phyloP scores from a whole-genome alignment of 92 coral and sea anemone genomes.

The Porites cylindrica region DNA sequence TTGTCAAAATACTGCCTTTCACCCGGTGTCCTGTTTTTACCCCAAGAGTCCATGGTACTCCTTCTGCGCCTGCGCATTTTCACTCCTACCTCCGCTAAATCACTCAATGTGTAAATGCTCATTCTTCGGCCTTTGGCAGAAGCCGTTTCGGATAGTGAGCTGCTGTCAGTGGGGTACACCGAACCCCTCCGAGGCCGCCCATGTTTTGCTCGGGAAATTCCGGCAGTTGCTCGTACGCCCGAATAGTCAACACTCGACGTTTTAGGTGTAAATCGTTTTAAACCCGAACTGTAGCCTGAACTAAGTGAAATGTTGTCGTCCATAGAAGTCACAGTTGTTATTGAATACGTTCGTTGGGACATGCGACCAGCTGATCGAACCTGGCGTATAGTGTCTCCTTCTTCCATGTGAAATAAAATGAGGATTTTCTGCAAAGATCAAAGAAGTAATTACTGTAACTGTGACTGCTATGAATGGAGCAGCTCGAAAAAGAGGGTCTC shows the following conservation, averaged over 20 bases:
- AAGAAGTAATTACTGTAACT: neutral
- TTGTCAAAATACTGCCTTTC: conserved; percentile 81
- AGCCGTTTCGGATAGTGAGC: conserved; percentile 31
- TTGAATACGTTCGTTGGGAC: conserved; percentile 68
- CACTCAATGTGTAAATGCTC: conserved; percentile 78
- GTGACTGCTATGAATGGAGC: too few species aligned
- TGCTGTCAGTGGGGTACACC: conserved; percentile 46
- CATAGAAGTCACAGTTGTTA: conserved; percentile 59
- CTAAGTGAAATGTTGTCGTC: conserved; percentile 80
- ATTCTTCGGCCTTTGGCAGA: conserved; percentile 66
- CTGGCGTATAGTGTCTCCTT: conserved; percentile 32
- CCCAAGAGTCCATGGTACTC: conserved; percentile 88
- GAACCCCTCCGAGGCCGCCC: conserved; percentile 69
- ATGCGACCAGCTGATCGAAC: conserved; percentile 69
- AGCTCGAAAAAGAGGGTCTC: neutral
- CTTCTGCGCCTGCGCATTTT: conserved; percentile 71
- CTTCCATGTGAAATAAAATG: conserved; percentile 5
- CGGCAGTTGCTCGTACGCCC: conserved; percentile 78
- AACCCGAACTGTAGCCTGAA: conserved; percentile 54
- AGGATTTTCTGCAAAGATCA: neutral
- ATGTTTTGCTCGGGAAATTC: conserved; percentile 81
- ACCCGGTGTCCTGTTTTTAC: conserved; percentile 72
- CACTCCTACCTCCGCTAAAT: conserved; percentile 79
- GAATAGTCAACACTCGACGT: conserved; percentile 71
- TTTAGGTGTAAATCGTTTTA: conserved; percentile 49